Percentiles rank a stretch among this genome's conserved stretches.
Conservation (phyloP, 2,113 vertebrate species). For the Tympanuchus pallidicinctus region DNA sequence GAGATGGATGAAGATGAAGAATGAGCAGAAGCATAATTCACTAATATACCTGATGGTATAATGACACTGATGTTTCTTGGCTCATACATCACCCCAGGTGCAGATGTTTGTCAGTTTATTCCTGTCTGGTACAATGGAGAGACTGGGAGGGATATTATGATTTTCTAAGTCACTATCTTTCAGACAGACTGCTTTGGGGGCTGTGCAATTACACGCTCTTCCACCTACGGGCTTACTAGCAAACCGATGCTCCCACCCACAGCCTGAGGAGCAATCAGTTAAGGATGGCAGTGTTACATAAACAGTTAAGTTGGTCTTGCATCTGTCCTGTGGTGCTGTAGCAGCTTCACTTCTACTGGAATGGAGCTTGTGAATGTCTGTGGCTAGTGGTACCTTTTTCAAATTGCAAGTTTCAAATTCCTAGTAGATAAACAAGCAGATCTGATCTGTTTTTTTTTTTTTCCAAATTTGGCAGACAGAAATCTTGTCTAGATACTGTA, state of each 20-base stretch:
- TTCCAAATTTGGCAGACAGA: not conserved
- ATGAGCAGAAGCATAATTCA: not conserved
- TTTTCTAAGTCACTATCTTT: not conserved
- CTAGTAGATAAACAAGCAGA: not conserved
- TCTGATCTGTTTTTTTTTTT: not conserved
- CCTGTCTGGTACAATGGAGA: not conserved
- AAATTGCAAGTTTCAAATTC: fast-evolving
- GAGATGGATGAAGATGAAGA: not conserved
- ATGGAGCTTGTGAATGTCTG: not conserved
- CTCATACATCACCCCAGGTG: not conserved
- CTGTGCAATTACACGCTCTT: not conserved
- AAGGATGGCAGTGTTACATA: not conserved
- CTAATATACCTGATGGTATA: not conserved
- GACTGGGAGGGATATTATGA: not conserved
- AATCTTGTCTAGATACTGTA: not conserved
- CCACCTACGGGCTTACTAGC: not conserved
- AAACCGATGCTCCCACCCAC: not conserved
- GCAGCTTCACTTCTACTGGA: not conserved
- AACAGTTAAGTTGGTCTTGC: not conserved
- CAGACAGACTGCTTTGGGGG: not conserved
- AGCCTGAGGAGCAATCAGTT: not conserved
- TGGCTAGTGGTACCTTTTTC: not conserved
- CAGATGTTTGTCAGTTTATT: not conserved
- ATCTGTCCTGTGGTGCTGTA: not conserved
- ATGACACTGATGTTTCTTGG: not conserved